Evolutionary conservation across 2,113 vertebrate species (phyloP), one percentile per base, ranked within the genome.

Genomic region (Anoura caudifer): DNA sequence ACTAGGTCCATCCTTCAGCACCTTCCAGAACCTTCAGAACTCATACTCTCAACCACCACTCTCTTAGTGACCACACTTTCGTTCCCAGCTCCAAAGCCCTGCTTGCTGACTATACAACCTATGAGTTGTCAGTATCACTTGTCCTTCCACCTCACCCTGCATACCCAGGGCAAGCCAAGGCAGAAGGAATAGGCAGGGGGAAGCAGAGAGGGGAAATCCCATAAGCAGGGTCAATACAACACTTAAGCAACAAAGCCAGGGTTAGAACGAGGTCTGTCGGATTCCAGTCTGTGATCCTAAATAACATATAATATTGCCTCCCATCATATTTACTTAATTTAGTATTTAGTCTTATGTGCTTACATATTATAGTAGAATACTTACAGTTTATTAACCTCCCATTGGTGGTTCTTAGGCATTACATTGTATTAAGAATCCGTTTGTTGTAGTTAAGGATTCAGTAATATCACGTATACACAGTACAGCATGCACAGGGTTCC

Each of bases 401-500:
- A 24, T 7, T 83, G 38, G 26, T 2, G 36, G 13, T 19, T 69
- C 38, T 59, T 36, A 81, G 17, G 16, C 19, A 15, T 47, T 2
- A 22, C 14, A 26, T 43, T 24, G 41, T 26, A 59, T 8, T 10
- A 67, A n/a, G 11, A n/a, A 7, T 38, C 72, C 5, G 0, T 43
- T 56, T 33, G 0, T 69, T 45, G 33, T 6, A 24, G 2, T 65
- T 31, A 76, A 72, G 80, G 76, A 41, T 7, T 63, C 36, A 0
- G 5, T 26, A 31, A 33, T 59, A 19, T 36, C 31, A 9, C 2
- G 0, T 9, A 2, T 0, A 14, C 1, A 24, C 24, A 15, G 31
- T 6, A 65, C n/a, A 16, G 7, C 1, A 14, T 3, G 31, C 24
- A 3, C 17, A 1, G 2, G 28, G 41, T 43, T 26, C 61, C 47